phyloP scores from a whole-genome alignment of 2,113 vertebrate genomes.

The Caretta caretta region DNA sequence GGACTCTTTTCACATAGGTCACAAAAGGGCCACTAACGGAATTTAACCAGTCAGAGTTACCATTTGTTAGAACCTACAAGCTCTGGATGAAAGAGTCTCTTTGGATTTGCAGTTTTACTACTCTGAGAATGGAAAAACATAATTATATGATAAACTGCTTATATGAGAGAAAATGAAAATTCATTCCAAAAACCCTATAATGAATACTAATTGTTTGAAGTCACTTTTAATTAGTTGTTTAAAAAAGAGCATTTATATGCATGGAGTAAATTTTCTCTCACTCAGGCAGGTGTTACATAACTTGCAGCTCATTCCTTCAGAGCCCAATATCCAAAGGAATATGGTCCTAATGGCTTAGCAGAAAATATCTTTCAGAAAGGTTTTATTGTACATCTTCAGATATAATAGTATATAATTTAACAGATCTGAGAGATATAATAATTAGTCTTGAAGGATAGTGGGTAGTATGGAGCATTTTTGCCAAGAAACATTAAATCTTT shows the following conservation, averaged over 20 bases:
- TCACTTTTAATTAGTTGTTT: no score
- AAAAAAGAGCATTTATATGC: no score
- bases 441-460: neutral
- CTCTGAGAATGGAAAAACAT: neutral
- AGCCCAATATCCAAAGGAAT: no score
- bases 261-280: no score
- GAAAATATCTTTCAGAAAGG: neutral
- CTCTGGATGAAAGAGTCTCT: neutral
- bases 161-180: neutral
- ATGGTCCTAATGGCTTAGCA: neutral
- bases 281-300: neutral
- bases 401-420: no score
- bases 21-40: no score
- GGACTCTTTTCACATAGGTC: no score
- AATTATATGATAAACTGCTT: neutral
- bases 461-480: neutral
- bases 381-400: neutral
- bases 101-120: neutral
- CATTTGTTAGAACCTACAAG: neutral
- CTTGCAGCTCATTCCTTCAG: neutral
- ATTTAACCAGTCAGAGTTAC: neutral
- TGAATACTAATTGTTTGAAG: no score
- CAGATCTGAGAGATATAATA: neutral
- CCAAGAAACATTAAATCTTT: neutral
- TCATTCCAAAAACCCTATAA: no score